Conservation (phyloP, 2,113 vertebrate genomes). For the Protobothrops flavoviridis region DNA sequence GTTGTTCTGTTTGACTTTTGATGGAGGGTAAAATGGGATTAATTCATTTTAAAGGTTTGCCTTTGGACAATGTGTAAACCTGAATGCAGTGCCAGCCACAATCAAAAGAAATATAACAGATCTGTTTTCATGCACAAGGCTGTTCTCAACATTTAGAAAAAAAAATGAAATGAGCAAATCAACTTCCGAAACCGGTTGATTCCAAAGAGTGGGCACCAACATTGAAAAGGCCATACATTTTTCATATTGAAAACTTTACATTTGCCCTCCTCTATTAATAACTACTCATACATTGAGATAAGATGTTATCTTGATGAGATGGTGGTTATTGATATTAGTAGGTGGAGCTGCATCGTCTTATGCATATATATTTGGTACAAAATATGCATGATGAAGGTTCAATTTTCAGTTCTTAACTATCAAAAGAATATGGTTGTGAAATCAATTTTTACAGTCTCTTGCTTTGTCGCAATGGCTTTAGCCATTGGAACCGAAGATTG, state of each 20-base stretch:
- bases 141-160: background rate
- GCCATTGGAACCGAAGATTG: background rate
- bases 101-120: background rate
- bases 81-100: background rate
- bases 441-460: background rate
- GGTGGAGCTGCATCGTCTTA: background rate
- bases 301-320: background rate
- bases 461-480: background rate
- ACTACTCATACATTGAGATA: background rate
- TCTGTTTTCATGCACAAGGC: background rate
- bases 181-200: background rate
- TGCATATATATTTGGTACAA: background rate
- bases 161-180: background rate
- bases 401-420: background rate
- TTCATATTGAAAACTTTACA: background rate
- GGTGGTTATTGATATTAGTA: conserved; percentile 5
- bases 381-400: background rate
- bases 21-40: background rate
- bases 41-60: background rate
- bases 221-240: background rate
- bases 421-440: background rate
- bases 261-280: background rate
- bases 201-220: background rate
- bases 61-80: background rate
- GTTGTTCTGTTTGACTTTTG: background rate